Conservation (phyloP, 2,888 invertebrate genomes). For the Mythimna vitellina region DNA sequence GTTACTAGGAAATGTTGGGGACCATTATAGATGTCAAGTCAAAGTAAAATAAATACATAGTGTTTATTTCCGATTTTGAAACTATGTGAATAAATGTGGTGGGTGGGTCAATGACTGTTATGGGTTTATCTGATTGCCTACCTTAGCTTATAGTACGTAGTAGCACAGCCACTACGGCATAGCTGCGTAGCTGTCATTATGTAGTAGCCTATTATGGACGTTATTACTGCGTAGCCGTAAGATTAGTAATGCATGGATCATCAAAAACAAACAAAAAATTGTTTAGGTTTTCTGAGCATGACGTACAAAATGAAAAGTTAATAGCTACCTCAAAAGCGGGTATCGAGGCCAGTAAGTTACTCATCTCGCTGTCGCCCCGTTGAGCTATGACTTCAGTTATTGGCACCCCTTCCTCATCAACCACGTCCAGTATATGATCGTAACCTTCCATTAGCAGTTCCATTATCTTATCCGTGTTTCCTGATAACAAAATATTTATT, state of each 20-base stretch:
- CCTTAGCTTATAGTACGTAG: too few relatives aligned
- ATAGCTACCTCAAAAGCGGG: conserved; percentile 93
- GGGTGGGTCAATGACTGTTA: too few relatives aligned
- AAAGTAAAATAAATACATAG: too few relatives aligned
- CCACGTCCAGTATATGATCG: conserved; percentile 95
- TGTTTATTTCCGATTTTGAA: too few relatives aligned
- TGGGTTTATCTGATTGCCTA: too few relatives aligned
- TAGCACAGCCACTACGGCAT: background rate
- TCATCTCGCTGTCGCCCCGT: conserved; percentile 92
- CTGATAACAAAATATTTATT: conserved; percentile 64
- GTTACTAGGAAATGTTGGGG: too few relatives aligned
- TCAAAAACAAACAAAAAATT: background rate
- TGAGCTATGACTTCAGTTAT: conserved; percentile 93
- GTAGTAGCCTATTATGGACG: background rate
- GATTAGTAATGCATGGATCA: background rate
- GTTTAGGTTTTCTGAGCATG: background rate
- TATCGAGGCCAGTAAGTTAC: conserved; percentile 93
- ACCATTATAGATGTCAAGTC: too few relatives aligned
- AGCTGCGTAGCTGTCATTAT: background rate
- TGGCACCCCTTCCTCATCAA: conserved; percentile 93
- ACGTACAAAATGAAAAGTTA: background rate
- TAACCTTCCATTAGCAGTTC: conserved; percentile 95
- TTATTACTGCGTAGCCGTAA: background rate
- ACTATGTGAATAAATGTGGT: too few relatives aligned
- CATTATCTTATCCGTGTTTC: conserved; percentile 85